A percentile compares a stretch with the other conserved stretches of the same genome.
Evolutionary conservation across 2,888 invertebrate genomes (phyloP).

Genomic region (Cactoblastis cactorum): DNA sequence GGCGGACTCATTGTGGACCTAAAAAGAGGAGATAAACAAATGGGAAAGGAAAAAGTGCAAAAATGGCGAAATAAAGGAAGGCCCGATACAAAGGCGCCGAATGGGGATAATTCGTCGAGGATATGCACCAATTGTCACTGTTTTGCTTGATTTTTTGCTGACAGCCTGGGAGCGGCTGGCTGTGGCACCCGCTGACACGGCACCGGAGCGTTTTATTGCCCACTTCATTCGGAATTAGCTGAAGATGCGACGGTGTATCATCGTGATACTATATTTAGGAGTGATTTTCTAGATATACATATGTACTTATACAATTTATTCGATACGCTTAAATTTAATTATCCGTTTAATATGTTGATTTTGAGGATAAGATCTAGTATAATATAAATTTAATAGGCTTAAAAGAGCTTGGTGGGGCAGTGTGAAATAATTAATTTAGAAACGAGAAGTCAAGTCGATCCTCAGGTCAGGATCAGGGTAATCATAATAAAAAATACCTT

Average conservation of each 20-base stretch:
- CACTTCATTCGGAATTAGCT: slow-evolving; percentile 7
- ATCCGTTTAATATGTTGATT: too few species aligned
- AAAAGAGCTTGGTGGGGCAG: too few species aligned
- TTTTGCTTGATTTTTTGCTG: slow-evolving; percentile 67
- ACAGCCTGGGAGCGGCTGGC: slow-evolving; percentile 43
- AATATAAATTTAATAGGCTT: too few species aligned
- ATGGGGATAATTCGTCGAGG: slow-evolving; percentile 73
- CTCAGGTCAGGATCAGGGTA: too few species aligned
- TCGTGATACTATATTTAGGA: not conserved
- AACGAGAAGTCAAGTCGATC: too few species aligned
- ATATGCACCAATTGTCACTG: slow-evolving; percentile 79
- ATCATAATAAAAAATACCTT: too few species aligned
- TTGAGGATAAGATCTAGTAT: too few species aligned
- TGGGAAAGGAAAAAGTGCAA: slow-evolving; percentile 77
- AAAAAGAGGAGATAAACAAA: slow-evolving; percentile 77
- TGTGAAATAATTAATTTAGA: too few species aligned
- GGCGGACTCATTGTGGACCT: slow-evolving; percentile 56
- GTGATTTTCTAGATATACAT: not conserved
- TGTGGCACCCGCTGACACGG: slow-evolving; percentile 13
- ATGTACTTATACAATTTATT: too few species aligned
- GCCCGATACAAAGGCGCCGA: slow-evolving; percentile 78
- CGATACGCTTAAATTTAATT: too few species aligned
- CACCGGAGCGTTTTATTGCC: slow-evolving; percentile 15
- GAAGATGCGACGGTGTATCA: not conserved
- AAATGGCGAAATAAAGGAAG: slow-evolving; percentile 75